Evolutionary conservation across 2,797 vertebrate species (phyloP).

Genomic region (Sebastes steindachneri): DNA sequence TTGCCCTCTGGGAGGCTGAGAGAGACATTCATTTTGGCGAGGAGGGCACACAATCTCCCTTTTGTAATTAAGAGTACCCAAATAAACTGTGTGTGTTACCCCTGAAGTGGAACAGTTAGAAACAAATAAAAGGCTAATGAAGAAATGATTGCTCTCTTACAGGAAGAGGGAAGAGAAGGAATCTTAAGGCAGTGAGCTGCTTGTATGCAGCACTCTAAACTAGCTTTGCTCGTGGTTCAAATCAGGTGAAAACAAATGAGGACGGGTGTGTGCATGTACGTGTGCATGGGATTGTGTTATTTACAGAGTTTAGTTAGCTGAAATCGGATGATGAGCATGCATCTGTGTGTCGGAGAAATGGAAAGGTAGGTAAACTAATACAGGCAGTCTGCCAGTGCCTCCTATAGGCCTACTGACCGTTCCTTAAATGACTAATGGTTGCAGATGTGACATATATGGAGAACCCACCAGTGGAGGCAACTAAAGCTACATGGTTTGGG

Average conservation of each 20-base stretch:
- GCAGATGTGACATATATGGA: background rate
- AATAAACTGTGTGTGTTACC: slow-evolving; percentile 85
- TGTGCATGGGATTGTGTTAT: background rate
- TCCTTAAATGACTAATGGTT: background rate
- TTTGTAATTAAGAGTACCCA: slow-evolving; percentile 89
- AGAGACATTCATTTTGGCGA: slow-evolving; percentile 77
- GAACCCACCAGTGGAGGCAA: background rate
- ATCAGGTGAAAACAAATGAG: slow-evolving; percentile 33
- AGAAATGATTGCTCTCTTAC: slow-evolving; percentile 86
- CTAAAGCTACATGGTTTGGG: background rate
- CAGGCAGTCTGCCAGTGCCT: background rate
- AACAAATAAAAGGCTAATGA: slow-evolving; percentile 88
- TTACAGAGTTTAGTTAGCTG: background rate
- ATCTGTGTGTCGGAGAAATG: background rate
- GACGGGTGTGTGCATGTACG: background rate
- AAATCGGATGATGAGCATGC: background rate
- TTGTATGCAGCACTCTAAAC: slow-evolving; percentile 30
- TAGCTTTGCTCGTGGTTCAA: slow-evolving; percentile 4
- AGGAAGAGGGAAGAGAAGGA: slow-evolving; percentile 60
- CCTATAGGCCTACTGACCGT: background rate
- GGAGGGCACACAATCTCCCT: slow-evolving; percentile 77
- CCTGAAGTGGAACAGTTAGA: slow-evolving; percentile 83
- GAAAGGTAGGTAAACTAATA: background rate
- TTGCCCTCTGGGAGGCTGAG: slow-evolving; percentile 81
- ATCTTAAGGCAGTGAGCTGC: slow-evolving; percentile 47